Evolutionary conservation across 2,888 invertebrate genomes (phyloP).

Genomic region (Furcula furcula): DNA sequence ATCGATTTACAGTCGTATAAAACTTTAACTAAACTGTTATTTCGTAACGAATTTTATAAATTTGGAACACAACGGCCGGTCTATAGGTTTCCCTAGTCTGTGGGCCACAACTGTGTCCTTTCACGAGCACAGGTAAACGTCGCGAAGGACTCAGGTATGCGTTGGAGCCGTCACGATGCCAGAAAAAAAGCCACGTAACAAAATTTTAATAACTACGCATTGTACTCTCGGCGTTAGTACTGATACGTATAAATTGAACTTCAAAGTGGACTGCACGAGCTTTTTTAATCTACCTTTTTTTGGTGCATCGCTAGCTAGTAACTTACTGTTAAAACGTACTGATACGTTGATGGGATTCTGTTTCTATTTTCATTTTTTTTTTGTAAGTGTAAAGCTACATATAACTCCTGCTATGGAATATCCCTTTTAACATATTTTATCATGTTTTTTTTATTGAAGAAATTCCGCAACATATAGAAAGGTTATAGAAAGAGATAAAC

Average conservation of each 20-base stretch:
- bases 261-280: constrained; percentile 9
- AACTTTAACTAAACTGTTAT: too few relatives aligned
- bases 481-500: too few relatives aligned
- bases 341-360: not conserved
- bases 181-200: constrained; percentile 64
- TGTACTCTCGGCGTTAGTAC: constrained; percentile 47
- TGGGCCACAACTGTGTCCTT: constrained; percentile 39
- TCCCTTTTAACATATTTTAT: too few relatives aligned
- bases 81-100: constrained; percentile 39
- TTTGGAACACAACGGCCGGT: constrained; percentile 29
- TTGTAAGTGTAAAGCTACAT: too few relatives aligned
- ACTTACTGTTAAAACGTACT: not conserved
- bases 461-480: too few relatives aligned
- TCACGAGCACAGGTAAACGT: constrained; percentile 66
- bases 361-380: not conserved
- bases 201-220: constrained; percentile 66
- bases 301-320: constrained; percentile 15
- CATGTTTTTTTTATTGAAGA: too few relatives aligned
- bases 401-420: too few relatives aligned
- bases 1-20: too few relatives aligned
- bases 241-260: constrained; percentile 38
- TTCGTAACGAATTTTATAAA: too few relatives aligned
- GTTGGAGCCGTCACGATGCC: constrained; percentile 35
- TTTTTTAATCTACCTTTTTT: constrained; percentile 17
- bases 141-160: constrained; percentile 70